Evolutionary conservation across 2,888 invertebrate genomes (phyloP), one percentile per base, ranked within the genome.

Genomic region (Nemotelus nigrinus): DNA sequence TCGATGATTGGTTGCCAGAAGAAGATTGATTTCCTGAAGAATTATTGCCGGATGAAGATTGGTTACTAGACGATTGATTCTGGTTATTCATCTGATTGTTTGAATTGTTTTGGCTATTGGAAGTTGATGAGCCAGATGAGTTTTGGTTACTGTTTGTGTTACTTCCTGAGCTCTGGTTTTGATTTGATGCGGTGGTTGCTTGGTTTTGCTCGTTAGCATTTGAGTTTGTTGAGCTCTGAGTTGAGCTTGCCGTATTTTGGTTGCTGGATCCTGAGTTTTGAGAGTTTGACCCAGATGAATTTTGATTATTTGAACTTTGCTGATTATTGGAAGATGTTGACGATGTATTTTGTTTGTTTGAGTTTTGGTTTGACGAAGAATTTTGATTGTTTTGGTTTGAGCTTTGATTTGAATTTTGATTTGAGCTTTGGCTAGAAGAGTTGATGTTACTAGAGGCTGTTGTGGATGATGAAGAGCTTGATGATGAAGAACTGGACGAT

Each of bases 191-290:
- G n/a, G 65, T 78, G 57, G 25, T 50, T 4, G 39, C 10, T 45
- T 65, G 65, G 25, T 65, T 63, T 43, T 63, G 50, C 2, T 65
- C 8, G n/a, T 50, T 68, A 5, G 83, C 82, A 39, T 83, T 83
- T 48, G 81, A 81, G 48, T 83, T 83, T 71, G 81, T 84, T 39
- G 83, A n/a, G n/a, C n/a, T n/a, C n/a, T n/a, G n/a, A n/a, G n/a
- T n/a, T n/a, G n/a, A 81, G 25, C 25, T 25, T 25, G 25, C 25
- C 25, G 25, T 25, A 25, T 25, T 25, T 25, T 25, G 25, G 25
- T 25, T 25, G 25, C 25, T 25, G 25, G 25, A 25, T 25, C 25
- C 25, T 25, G 25, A 25, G 25, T 25, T 25, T 25, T 25, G 25
- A 25, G 25, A 25, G 1, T 1, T 25, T 25, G 25, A 25, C 25